Evolutionary conservation across 2,797 vertebrate genomes (phyloP).

Genomic region (Nyctalus aviator): DNA sequence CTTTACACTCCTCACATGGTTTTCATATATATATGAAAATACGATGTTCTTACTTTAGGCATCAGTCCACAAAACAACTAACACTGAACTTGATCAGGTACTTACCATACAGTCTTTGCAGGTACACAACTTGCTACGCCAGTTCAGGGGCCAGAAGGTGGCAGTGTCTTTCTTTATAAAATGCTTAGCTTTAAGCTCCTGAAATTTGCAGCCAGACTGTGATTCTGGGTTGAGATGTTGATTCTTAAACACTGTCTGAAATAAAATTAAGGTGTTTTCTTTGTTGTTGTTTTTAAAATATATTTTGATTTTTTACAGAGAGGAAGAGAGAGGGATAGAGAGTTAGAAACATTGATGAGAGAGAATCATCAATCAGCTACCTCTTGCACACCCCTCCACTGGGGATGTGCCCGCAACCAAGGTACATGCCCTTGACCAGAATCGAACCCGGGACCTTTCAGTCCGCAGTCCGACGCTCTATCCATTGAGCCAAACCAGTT

Average conservation of each 20-base stretch:
- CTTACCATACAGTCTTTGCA: slow-evolving; percentile 94
- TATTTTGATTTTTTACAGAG: too few relatives aligned
- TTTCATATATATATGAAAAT: neutral
- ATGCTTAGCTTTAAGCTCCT: slow-evolving; percentile 87
- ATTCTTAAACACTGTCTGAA: slow-evolving; percentile 81
- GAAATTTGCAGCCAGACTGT: slow-evolving; percentile 88
- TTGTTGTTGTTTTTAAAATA: too few relatives aligned
- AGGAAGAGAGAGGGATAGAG: too few relatives aligned
- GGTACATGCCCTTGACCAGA: too few relatives aligned
- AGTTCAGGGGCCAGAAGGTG: slow-evolving; percentile 95
- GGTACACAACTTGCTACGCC: slow-evolving; percentile 94
- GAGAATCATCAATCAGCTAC: too few relatives aligned
- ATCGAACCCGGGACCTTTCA: too few relatives aligned
- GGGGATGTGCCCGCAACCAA: too few relatives aligned
- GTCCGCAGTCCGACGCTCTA: too few relatives aligned
- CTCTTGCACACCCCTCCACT: too few relatives aligned
- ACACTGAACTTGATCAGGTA: neutral
- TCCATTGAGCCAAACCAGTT: too few relatives aligned
- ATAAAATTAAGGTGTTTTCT: slow-evolving; percentile 67
- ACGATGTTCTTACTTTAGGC: neutral
- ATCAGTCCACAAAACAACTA: neutral
- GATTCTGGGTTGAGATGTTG: slow-evolving; percentile 78
- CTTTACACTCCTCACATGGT: neutral
- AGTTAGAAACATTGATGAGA: too few relatives aligned
- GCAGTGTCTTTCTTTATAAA: slow-evolving; percentile 88